Evolutionary conservation across 2,113 vertebrate species (phyloP).

Genomic region (Typhlomys cinereus): DNA sequence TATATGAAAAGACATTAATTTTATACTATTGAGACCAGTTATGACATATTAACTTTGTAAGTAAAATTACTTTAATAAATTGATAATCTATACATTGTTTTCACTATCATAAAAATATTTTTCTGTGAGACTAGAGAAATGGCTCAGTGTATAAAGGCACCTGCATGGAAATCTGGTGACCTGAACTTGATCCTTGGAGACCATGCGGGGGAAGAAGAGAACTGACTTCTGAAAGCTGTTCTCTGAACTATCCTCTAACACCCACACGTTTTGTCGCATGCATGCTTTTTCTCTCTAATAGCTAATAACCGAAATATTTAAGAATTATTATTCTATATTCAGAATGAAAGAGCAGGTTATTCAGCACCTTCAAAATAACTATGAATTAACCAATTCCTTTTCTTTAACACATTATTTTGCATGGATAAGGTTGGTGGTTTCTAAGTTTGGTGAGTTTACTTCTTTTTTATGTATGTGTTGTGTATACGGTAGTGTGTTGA

Average conservation of each 20-base stretch:
- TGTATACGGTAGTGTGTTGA: too few species aligned
- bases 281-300: too few species aligned
- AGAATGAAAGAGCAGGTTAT: constrained; percentile 21
- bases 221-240: too few species aligned
- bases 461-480: too few species aligned
- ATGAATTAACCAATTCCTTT: background rate
- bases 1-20: background rate
- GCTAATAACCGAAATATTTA: too few species aligned
- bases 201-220: too few species aligned
- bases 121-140: too few species aligned
- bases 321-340: background rate
- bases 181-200: too few species aligned
- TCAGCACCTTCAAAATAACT: background rate
- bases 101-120: background rate
- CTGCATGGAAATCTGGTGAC: too few species aligned
- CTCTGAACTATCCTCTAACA: too few species aligned
- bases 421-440: background rate
- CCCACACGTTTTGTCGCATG: too few species aligned
- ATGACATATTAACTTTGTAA: background rate
- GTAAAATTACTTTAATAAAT: constrained; percentile 34
- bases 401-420: background rate
- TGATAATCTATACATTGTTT: background rate
- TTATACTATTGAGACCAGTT: background rate
- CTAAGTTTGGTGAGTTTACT: background rate
- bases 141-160: too few species aligned